Base-by-base conservation (phyloP, 1,140 invertebrate genomes). In the Bradynema listronoti region DNA sequence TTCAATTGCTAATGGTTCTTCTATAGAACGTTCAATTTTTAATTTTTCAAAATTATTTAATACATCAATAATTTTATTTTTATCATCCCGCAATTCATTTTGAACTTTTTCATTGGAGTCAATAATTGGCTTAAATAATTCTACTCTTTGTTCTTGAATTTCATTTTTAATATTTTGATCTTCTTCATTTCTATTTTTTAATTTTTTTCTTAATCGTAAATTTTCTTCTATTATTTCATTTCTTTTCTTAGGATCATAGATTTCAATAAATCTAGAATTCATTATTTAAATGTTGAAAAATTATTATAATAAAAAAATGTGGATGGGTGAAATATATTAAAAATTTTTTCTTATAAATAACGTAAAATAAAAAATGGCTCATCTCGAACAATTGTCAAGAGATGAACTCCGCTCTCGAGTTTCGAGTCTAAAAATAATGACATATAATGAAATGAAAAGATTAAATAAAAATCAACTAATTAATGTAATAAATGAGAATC, bases 21-120 rank as follows among this genome's bases (percentile, higher is more conserved):
- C 50, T 9, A 7, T 9, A 7, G 32, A 11, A 9, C 46, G 25
- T 43, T 52, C 29, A 9, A 52, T 52, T 52, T 52, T 52, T 43
- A 52, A 36, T 36, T 52, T 42, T 22, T 61, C 51, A 24, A 61
- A 61, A 56, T 34, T 61, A 29, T 61, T 61, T 4, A 61, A 39
- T 14, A 47, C 61, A 47, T 60, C 59, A 65, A 62, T 43, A 45
- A 61, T 61, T 62, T 61, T 61, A 29, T 61, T 61, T 30, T 63
- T 39, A 22, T 61, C 59, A 30, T 61, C 43, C 24, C 46, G 59
- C 6, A 61, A 61, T 33, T 61, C 59, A 19, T 61, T 36, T 61
- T 50, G 59, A 7, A 61, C 61, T 43, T 66, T 56, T 66, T 68
- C 43, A 43, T 63, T 66, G 1, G 60, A 65, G 41, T 63, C 61